A percentile compares a stretch with the other conserved stretches of the same genome.
phyloP scores from a whole-genome alignment of 2,888 invertebrate genomes.

The Prostheceraeus crozeri region DNA sequence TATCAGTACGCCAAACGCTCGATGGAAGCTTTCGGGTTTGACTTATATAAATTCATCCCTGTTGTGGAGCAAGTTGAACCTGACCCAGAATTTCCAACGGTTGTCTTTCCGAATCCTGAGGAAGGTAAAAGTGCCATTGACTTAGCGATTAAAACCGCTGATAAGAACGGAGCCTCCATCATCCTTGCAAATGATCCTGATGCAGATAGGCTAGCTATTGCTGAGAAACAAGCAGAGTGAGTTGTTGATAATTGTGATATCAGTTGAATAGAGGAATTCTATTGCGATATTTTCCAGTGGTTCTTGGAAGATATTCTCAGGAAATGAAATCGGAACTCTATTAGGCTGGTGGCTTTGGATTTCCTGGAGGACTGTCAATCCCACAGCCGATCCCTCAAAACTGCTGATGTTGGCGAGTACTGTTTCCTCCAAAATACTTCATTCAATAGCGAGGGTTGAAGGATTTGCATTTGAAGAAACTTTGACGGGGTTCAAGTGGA shows the following conservation, averaged over 20 bases:
- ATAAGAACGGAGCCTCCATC: slow-evolving; percentile 64
- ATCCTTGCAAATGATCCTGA: slow-evolving; percentile 97
- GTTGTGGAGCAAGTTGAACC: slow-evolving; percentile 65
- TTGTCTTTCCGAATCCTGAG: slow-evolving; percentile 94
- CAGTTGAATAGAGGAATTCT: not conserved
- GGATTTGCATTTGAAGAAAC: slow-evolving; percentile 77
- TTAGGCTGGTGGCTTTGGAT: slow-evolving; percentile 85
- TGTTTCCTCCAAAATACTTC: slow-evolving; percentile 87
- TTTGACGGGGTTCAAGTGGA: slow-evolving; percentile 98
- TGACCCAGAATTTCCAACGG: slow-evolving; percentile 93
- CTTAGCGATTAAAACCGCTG: slow-evolving; percentile 71
- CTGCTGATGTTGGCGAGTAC: slow-evolving; percentile 80
- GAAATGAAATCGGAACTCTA: slow-evolving; percentile 87
- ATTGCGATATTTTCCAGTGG: slow-evolving; percentile 58
- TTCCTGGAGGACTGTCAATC: slow-evolving; percentile 59
- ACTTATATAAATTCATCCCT: slow-evolving; percentile 54
- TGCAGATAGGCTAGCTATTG: slow-evolving; percentile 86
- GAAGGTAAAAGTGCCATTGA: slow-evolving; percentile 65
- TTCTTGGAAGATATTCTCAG: slow-evolving; percentile 80
- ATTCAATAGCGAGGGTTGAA: slow-evolving; percentile 70
- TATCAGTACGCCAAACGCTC: slow-evolving; percentile 69
- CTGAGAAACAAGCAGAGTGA: too few species aligned
- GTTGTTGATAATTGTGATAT: slow-evolving; percentile 31
- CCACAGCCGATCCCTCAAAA: too few species aligned
- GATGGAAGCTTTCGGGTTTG: slow-evolving; percentile 68